Base-by-base conservation (phyloP, 2,797 vertebrate genomes). In the Anas bahamensis region DNA sequence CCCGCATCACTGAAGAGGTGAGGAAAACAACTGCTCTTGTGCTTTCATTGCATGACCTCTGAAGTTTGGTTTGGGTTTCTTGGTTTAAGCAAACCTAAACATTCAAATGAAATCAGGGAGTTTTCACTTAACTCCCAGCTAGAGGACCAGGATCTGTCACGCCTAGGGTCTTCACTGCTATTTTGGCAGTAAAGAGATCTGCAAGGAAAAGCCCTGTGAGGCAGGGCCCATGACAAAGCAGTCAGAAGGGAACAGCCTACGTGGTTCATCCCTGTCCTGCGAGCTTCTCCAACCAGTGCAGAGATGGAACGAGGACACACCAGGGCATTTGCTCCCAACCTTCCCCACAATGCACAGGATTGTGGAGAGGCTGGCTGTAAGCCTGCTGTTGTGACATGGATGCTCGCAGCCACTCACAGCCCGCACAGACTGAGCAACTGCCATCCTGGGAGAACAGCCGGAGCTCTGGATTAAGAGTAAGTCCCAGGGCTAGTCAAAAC, bases 1-100 rank as follows among this genome's bases (percentile, higher is more conserved):
- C 81, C 89, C 10, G 4, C 81, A 85, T 68, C 4, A 7, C 74
- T 71, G 83, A 81, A 96, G 91, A 95, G 88, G 91, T 87, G 93
- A 88, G 72, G 78, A 95, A 95, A 94, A 93, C 88, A 94, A 93
- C 75, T 74, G 78, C 78, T 80, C 28, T 90, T 26, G 57, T 90
- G 88, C 88, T 96, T 95, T 94, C 73, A 78, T 28, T 94, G 82
- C 39, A 0, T 29, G 91, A 94, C 93, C 95, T 94, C 83, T 42
- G 37, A 87, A 95, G 90, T 52, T 87, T 3, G 22, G 72, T 95
- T 87, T 90, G 94, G 83, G 75, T 87, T 95, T 90, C 90, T 96
- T 11, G 21, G 65, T 83, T 87, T 6, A 9, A 26, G 5, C 65
- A 87, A 95, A 93, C 55, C 66, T 85, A 92, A 94, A 85, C 72